Evolutionary conservation across 2,797 vertebrate genomes (phyloP).

Genomic region (Amphiprion clarkii): DNA sequence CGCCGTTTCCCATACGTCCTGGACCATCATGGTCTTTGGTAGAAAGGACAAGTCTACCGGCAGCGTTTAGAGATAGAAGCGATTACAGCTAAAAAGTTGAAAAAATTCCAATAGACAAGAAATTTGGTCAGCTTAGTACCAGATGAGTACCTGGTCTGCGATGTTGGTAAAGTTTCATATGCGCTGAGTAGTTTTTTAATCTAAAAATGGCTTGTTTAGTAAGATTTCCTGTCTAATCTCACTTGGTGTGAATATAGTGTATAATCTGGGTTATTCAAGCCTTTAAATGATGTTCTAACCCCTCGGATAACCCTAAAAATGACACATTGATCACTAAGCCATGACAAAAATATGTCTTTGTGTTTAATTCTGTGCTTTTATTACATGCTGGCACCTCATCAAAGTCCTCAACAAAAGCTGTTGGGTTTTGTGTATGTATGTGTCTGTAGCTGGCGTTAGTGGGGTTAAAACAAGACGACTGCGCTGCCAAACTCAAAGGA

Average conservation of each 20-base stretch:
- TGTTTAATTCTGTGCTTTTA: slow-evolving; percentile 29
- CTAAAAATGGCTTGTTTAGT: background rate
- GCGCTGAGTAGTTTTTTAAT: background rate
- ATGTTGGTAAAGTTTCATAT: background rate
- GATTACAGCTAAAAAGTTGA: no score
- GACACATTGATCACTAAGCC: background rate
- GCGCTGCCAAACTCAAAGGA: slow-evolving; percentile 51
- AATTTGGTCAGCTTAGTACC: no score
- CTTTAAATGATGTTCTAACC: slow-evolving; percentile 4
- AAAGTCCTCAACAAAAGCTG: slow-evolving; percentile 32
- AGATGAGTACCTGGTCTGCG: background rate
- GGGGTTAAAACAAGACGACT: slow-evolving; percentile 50
- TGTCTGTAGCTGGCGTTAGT: slow-evolving; percentile 31
- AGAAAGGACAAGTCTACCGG: background rate
- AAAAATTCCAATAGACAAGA: no score
- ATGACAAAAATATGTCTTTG: slow-evolving; percentile 13
- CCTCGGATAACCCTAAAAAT: slow-evolving; percentile 1
- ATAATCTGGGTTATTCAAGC: background rate
- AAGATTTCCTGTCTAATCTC: background rate
- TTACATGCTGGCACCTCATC: background rate
- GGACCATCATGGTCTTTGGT: background rate
- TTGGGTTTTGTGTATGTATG: slow-evolving; percentile 13
- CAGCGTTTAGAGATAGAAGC: no score
- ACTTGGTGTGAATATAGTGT: background rate
- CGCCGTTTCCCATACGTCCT: background rate